Evolutionary conservation across 2,888 invertebrate genomes (phyloP).

Genomic region (Gryllus longicercus): DNA sequence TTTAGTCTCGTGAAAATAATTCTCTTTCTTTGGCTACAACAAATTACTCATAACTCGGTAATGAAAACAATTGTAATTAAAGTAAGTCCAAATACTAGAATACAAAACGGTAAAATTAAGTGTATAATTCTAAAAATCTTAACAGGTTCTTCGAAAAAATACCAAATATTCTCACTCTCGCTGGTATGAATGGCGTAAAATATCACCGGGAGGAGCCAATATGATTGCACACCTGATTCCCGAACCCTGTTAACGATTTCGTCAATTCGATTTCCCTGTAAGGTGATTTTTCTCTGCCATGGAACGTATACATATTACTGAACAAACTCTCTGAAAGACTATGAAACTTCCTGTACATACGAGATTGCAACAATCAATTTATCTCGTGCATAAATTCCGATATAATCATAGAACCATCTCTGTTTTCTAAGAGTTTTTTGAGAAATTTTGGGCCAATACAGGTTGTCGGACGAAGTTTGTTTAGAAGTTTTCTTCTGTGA

Average conservation of each 20-base stretch:
- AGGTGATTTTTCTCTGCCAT: background rate
- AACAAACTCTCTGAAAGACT: background rate
- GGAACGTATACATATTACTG: background rate
- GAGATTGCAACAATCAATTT: background rate
- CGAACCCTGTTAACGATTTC: background rate
- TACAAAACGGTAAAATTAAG: too few relatives aligned
- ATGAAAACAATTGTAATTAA: too few relatives aligned
- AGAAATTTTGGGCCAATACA: background rate
- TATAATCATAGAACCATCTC: background rate
- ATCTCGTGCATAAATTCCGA: background rate
- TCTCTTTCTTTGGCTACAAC: too few relatives aligned
- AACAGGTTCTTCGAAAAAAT: too few relatives aligned
- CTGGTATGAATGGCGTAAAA: too few relatives aligned
- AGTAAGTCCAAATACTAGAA: too few relatives aligned
- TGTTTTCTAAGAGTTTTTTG: background rate
- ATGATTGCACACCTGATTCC: background rate
- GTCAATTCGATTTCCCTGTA: background rate
- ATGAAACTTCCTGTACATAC: background rate
- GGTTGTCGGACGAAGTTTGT: too few relatives aligned
- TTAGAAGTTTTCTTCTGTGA: too few relatives aligned
- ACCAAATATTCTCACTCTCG: too few relatives aligned
- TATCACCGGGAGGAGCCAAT: background rate
- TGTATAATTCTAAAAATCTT: too few relatives aligned
- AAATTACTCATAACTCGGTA: too few relatives aligned
- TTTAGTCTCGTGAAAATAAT: too few relatives aligned